Percentiles rank a stretch among this genome's conserved stretches.
phyloP scores from a whole-genome alignment of 2,888 invertebrate species.

The Protophormia terraenovae region DNA sequence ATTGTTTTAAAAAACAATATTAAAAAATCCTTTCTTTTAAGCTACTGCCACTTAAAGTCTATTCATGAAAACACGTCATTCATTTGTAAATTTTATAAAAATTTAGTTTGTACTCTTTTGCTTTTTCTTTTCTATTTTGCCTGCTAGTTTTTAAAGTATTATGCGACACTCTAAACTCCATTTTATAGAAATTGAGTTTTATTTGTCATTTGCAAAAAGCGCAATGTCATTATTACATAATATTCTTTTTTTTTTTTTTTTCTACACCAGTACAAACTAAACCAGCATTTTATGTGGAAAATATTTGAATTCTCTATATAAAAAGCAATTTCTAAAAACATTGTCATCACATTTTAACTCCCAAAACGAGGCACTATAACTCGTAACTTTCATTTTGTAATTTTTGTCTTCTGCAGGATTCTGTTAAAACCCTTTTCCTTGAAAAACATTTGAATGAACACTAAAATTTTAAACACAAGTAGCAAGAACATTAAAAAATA shows the following conservation, averaged over 20 bases:
- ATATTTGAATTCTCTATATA: not conserved
- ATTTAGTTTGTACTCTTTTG: not conserved
- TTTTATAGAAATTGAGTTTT: slow-evolving; percentile 43
- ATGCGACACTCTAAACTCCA: slow-evolving; percentile 22
- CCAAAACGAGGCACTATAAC: not conserved
- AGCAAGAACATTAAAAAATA: not conserved
- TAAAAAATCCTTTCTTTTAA: not conserved
- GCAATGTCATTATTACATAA: slow-evolving; percentile 53
- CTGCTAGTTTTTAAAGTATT: not conserved
- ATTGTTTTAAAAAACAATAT: too few relatives aligned
- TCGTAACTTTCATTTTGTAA: too few relatives aligned
- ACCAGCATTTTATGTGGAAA: slow-evolving; percentile 19
- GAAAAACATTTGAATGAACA: slow-evolving; percentile 11
- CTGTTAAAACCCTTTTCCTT: not conserved
- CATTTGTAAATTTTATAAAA: not conserved
- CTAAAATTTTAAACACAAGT: slow-evolving; percentile 7
- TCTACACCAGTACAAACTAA: not conserved
- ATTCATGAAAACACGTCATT: slow-evolving; percentile 9
- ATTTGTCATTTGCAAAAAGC: slow-evolving; percentile 57
- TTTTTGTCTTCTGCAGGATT: slow-evolving; percentile 2
- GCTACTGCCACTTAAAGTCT: not conserved
- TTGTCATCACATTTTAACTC: slow-evolving; percentile 38
- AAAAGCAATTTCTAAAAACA: slow-evolving; percentile 12
- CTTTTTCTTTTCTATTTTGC: too few relatives aligned
- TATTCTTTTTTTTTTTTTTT: not conserved